Evolutionary conservation across 2,888 invertebrate genomes (phyloP), one percentile per base, ranked within the genome.

Genomic region (Falcaria lacertinaria): DNA sequence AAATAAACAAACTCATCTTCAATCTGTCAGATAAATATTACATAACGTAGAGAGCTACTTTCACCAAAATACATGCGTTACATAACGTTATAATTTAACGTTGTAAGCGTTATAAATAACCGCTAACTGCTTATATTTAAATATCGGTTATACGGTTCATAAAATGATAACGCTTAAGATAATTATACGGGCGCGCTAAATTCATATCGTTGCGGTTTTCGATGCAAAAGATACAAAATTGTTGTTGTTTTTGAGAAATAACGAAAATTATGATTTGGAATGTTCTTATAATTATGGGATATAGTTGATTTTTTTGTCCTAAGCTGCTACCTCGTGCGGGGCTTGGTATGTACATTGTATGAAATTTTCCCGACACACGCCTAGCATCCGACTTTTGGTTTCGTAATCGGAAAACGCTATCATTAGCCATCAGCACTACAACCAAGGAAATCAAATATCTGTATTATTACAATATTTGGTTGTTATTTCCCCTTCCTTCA

Each of bases 401-500:
- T n/a, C n/a, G n/a, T n/a, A n/a, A n/a, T 22, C 22, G 5, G 22
- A 22, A 5, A 22, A 22, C 5, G 22, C 22, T 7, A 6, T 22
- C 22, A 22, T 7, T 22, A 22, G 5, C 22, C 6, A 22, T 6
- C 22, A 19, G 19, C 19, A 19, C 5, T 22, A 22, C 22, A 22
- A 22, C 6, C 22, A 6, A 22, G 22, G 22, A 22, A 22, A 22
- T 22, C 22, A 22, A 22, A 22, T 7, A 22, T 7, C 22, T 22
- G 6, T 6, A n/a, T n/a, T 11, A 28, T 28, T 28, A 11, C 28
- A 11, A 11, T 28, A 19, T 3, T 19, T 19, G 19, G 3, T 0
- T 19, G 19, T 28, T 5, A 34, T 41, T 42, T 47, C 43, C 43
- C 33, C 28, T 42, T 47, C 43, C 47, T 28, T 42, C 11, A 17